Evolutionary conservation across 2,888 invertebrate species (phyloP).

Genomic region (Scaptomyza caliginosa): DNA sequence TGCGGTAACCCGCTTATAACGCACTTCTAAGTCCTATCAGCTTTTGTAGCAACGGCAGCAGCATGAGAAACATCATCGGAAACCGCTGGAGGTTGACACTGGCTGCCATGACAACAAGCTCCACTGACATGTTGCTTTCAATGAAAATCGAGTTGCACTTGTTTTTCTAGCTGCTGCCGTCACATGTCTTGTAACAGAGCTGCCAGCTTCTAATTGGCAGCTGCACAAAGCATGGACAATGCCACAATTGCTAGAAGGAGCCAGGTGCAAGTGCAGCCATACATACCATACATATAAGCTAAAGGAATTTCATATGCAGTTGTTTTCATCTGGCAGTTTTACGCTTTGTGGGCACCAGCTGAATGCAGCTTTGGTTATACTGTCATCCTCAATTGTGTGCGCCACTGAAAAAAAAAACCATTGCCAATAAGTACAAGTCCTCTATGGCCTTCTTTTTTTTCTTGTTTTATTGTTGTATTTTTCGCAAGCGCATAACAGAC

Average conservation of each 20-base stretch:
- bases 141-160: constrained; percentile 40
- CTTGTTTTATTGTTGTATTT: background rate
- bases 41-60: background rate
- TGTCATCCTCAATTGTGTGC: constrained; percentile 2
- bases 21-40: constrained; percentile 38
- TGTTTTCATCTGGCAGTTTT: constrained; percentile 44
- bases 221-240: constrained; percentile 33
- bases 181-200: background rate
- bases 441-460: background rate
- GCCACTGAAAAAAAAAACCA: constrained; percentile 24
- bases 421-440: background rate
- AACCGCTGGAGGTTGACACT: constrained; percentile 17
- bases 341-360: constrained; percentile 34
- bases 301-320: constrained; percentile 45
- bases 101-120: constrained; percentile 47
- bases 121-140: constrained; percentile 48
- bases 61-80: constrained; percentile 13
- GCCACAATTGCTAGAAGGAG: constrained; percentile 21
- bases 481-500: background rate
- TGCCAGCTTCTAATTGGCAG: constrained; percentile 60
- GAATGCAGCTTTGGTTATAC: constrained; percentile 8
- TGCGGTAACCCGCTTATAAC: constrained; percentile 71
- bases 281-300: constrained; percentile 45
- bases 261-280: constrained; percentile 4
- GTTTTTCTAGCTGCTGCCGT: background rate